Conservation (phyloP, 2,888 invertebrate genomes). For the Molanna angustata region DNA sequence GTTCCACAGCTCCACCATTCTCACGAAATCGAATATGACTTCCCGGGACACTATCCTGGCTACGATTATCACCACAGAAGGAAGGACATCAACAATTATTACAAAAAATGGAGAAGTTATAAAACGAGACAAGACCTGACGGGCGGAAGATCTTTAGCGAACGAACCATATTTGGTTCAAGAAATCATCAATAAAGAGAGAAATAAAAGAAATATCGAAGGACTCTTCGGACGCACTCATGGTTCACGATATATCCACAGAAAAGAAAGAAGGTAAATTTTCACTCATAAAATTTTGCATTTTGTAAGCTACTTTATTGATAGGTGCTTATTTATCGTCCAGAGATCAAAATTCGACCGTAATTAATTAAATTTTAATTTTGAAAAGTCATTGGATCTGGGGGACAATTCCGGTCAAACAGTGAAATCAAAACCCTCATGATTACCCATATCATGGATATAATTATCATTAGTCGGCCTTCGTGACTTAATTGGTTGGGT, state of each 20-base stretch:
- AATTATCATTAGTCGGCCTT: no score
- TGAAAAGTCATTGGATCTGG: no score
- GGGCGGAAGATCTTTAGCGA: conserved; percentile 11
- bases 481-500: no score
- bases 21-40: conserved; percentile 19
- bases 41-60: conserved; percentile 7
- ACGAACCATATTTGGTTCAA: neutral
- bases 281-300: no score
- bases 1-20: conserved; percentile 8
- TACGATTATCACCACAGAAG: conserved; percentile 6
- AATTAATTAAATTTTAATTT: no score
- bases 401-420: no score
- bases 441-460: no score
- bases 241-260: neutral
- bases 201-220: conserved; percentile 6
- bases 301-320: no score
- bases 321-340: no score
- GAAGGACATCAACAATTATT: neutral
- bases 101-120: neutral
- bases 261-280: conserved; percentile 15
- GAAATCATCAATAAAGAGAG: conserved; percentile 7
- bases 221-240: no score
- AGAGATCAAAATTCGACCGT: no score
- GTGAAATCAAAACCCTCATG: no score
- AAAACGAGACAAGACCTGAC: conserved; percentile 4